Evolutionary conservation across 2,888 invertebrate species (phyloP).

Genomic region (Aproaerema taeniolella): DNA sequence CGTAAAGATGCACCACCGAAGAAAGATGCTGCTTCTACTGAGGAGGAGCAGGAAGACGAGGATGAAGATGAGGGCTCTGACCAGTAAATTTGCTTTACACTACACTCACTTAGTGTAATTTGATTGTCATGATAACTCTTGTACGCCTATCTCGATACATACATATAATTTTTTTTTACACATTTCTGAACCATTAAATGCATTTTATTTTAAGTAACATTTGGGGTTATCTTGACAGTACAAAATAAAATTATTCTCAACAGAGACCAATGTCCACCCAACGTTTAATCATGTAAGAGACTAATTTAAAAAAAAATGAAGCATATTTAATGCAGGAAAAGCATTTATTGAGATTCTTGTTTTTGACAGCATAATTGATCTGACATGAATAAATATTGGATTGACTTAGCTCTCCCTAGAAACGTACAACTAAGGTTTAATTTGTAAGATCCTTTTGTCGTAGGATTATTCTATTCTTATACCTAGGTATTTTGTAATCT

Average conservation of each 20-base stretch:
- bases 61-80: conserved; percentile 73
- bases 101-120: conserved; percentile 66
- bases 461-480: conserved; percentile 61
- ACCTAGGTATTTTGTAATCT: conserved; percentile 71
- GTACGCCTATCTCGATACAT: conserved; percentile 12
- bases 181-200: conserved; percentile 11
- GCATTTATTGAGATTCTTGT: conserved; percentile 56
- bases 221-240: conserved; percentile 60
- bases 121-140: conserved; percentile 65
- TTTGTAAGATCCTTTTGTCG: conserved; percentile 68
- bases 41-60: conserved; percentile 71
- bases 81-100: conserved; percentile 59
- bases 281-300: conserved; percentile 62
- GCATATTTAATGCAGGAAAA: too few relatives aligned
- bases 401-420: conserved; percentile 65
- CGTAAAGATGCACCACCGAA: conserved; percentile 72
- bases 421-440: conserved; percentile 72
- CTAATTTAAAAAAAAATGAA: too few relatives aligned
- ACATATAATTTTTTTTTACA: conserved; percentile 8
- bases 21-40: conserved; percentile 67
- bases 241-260: conserved; percentile 46
- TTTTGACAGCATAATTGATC: conserved; percentile 31
- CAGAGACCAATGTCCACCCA: conserved; percentile 47
- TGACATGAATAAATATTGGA: conserved; percentile 64
- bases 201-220: conserved; percentile 26